Conservation (phyloP, 2,888 invertebrate genomes). For the Bhutanitis thaidina region DNA sequence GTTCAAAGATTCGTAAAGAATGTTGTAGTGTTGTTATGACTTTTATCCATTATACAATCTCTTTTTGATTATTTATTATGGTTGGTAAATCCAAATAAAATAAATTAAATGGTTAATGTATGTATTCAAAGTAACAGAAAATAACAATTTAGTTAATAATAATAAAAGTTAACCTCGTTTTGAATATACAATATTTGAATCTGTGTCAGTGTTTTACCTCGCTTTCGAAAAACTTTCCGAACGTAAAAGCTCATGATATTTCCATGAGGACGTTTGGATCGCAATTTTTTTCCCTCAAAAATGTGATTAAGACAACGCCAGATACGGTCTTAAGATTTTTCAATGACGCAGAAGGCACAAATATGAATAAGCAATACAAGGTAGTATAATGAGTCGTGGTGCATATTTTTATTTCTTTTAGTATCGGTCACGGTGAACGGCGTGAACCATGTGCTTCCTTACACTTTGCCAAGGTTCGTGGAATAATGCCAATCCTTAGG, state of each 20-base stretch:
- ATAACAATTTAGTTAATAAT: too few species aligned
- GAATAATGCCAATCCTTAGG: conserved; percentile 26
- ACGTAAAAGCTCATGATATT: neutral
- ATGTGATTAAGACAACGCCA: conserved; percentile 3
- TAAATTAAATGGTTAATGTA: too few species aligned
- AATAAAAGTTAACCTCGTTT: too few species aligned
- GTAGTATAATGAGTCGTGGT: conserved; percentile 23
- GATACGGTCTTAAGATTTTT: conserved; percentile 4
- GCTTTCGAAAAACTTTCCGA: conserved; percentile 2
- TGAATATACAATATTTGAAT: too few species aligned
- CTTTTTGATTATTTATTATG: too few species aligned
- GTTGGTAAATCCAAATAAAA: too few species aligned
- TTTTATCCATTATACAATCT: too few species aligned
- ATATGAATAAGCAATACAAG: conserved; percentile 23
- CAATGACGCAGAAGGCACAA: conserved; percentile 1
- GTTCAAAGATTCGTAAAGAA: too few species aligned
- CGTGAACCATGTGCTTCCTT: conserved; percentile 35
- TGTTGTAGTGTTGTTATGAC: too few species aligned
- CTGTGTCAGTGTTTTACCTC: neutral
- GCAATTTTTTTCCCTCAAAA: conserved; percentile 1
- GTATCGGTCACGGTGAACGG: conserved; percentile 44
- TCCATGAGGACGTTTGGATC: neutral
- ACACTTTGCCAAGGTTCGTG: conserved; percentile 23
- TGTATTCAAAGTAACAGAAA: too few species aligned
- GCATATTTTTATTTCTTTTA: conserved; percentile 23